A percentile compares a stretch with the other conserved stretches of the same genome.
These are phyloP conservation scores for Galeopterus variegatus DNA, from an alignment of 2,113 vertebrate species.

Conservation along the genomic window DNA sequence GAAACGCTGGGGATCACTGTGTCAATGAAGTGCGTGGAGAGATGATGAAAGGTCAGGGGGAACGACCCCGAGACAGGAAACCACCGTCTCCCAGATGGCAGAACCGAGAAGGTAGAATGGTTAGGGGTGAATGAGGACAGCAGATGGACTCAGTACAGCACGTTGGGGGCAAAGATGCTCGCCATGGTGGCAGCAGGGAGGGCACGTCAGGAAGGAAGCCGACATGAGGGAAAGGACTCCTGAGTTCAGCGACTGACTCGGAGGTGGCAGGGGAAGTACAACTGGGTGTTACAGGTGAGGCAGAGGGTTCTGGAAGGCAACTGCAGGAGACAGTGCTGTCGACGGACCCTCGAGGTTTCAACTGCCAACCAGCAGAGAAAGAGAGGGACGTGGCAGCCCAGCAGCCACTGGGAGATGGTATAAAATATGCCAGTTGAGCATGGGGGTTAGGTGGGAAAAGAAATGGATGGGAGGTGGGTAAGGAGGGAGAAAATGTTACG, in stretches of 20 bases:
- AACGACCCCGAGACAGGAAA: no score
- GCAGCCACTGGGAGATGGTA: neutral
- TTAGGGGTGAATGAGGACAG: neutral
- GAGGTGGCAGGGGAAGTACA: neutral
- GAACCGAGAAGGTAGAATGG: neutral
- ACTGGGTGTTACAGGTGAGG: neutral
- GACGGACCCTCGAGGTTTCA: neutral
- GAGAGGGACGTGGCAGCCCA: neutral
- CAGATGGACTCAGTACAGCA: neutral
- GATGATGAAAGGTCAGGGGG: neutral
- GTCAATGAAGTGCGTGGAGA: neutral
- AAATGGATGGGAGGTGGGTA: no score
- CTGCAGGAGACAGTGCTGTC: rapidly evolving
- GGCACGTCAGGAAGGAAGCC: neutral
- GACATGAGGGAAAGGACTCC: neutral
- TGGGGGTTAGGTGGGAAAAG: neutral
- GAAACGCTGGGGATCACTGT: neutral
- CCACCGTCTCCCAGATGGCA: rapidly evolving
- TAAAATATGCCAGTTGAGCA: rapidly evolving
- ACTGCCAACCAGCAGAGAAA: no score
- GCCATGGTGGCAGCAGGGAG: neutral
- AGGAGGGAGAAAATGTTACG: no score
- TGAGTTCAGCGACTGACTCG: rapidly evolving
- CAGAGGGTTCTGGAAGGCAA: neutral
- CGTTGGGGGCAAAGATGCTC: neutral